Evolutionary conservation across 2,888 invertebrate species (phyloP).

Genomic region (Tenodera sinensis): DNA sequence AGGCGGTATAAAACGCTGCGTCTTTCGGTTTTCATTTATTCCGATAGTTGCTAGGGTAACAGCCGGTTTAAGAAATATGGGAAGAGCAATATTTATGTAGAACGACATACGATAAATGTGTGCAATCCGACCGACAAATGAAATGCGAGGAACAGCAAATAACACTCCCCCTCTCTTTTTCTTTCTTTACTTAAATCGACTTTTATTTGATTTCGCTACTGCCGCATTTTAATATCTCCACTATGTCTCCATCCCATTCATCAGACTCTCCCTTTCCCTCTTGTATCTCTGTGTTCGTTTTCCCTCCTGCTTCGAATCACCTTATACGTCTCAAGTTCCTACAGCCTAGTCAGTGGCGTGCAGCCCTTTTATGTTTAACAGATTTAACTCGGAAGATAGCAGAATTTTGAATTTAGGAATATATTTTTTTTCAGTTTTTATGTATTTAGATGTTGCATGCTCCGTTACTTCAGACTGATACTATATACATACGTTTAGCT

Average conservation of each 20-base stretch:
- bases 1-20: too few relatives aligned
- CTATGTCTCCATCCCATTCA: constrained; percentile 19
- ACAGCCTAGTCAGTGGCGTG: neutral
- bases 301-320: neutral
- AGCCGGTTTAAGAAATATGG: neutral
- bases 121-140: neutral
- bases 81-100: too few relatives aligned
- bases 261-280: constrained; percentile 10
- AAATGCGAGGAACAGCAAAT: neutral
- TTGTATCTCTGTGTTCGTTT: neutral
- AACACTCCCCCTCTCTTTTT: neutral
- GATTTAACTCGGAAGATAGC: too few relatives aligned
- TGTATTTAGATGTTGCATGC: too few relatives aligned
- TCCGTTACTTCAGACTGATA: too few relatives aligned
- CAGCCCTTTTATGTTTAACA: neutral
- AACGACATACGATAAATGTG: neutral
- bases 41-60: neutral
- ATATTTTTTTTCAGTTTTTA: too few relatives aligned
- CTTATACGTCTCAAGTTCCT: neutral
- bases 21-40: neutral
- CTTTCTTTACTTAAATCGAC: constrained; percentile 28
- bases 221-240: constrained; percentile 28
- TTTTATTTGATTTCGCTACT: constrained; percentile 28
- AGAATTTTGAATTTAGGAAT: too few relatives aligned
- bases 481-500: too few relatives aligned